These are phyloP conservation scores for Hydra vulgaris DNA, from an alignment of 30 jellyfish, hydroid and myxozoan genomes.

Conservation along the genomic window DNA sequence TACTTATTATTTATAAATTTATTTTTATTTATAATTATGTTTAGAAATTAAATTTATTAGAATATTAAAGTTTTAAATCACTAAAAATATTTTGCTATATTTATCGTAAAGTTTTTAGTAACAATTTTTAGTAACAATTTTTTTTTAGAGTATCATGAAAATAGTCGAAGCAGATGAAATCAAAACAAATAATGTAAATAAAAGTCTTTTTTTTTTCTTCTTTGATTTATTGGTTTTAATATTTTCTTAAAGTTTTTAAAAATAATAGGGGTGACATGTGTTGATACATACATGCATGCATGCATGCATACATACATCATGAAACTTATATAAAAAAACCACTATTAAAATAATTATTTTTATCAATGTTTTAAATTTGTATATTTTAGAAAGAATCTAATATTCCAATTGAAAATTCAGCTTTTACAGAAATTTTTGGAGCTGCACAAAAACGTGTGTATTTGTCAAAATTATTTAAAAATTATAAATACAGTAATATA, in stretches of 20 bases:
- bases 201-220: background rate
- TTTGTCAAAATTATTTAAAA: too few relatives aligned
- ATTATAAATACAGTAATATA: too few relatives aligned
- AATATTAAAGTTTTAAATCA: too few relatives aligned
- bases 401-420: background rate
- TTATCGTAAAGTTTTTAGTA: background rate
- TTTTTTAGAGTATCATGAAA: background rate
- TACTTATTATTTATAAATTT: too few relatives aligned
- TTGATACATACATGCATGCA: too few relatives aligned
- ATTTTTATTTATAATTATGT: too few relatives aligned
- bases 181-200: background rate
- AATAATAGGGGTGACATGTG: too few relatives aligned
- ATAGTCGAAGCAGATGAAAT: background rate
- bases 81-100: too few relatives aligned
- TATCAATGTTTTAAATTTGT: background rate
- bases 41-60: too few relatives aligned
- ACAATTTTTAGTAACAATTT: background rate
- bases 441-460: background rate
- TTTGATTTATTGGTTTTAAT: background rate
- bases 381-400: background rate
- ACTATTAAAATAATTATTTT: too few relatives aligned
- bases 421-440: background rate
- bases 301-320: too few relatives aligned
- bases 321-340: too few relatives aligned
- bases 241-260: background rate